Evolutionary conservation across 2,113 vertebrate species (phyloP).

Genomic region (Leucosticte australis): DNA sequence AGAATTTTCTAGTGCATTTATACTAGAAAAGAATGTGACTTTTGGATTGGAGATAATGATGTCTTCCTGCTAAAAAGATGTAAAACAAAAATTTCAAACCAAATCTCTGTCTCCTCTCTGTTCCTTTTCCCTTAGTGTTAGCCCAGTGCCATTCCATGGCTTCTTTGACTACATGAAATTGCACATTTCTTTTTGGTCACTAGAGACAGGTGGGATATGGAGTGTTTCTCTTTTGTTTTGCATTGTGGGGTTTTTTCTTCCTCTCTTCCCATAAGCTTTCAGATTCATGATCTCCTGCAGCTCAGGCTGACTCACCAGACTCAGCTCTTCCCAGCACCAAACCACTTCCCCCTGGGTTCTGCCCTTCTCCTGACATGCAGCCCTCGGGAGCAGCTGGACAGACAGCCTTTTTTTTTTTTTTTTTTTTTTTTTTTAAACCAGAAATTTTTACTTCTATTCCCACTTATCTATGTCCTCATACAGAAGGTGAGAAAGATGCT

Average conservation of each 20-base stretch:
- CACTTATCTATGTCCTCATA: not conserved
- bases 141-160: not conserved
- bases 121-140: not conserved
- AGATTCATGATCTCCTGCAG: not conserved
- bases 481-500: not conserved
- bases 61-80: not conserved
- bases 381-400: fast-evolving
- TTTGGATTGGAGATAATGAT: not conserved
- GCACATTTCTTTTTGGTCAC: not conserved
- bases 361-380: fast-evolving
- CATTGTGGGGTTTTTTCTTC: fast-evolving
- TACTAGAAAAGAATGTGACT: not conserved
- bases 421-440: no score
- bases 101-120: not conserved
- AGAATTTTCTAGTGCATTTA: not conserved
- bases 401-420: not conserved
- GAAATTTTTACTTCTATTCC: not conserved
- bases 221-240: not conserved
- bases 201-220: not conserved
- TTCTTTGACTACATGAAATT: not conserved
- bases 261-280: not conserved
- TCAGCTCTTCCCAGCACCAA: not conserved
- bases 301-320: not conserved
- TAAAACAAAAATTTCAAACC: not conserved
- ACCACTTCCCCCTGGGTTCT: fast-evolving